Conservation (phyloP, 1,140 invertebrate species). For the Phocides pigmalion region DNA sequence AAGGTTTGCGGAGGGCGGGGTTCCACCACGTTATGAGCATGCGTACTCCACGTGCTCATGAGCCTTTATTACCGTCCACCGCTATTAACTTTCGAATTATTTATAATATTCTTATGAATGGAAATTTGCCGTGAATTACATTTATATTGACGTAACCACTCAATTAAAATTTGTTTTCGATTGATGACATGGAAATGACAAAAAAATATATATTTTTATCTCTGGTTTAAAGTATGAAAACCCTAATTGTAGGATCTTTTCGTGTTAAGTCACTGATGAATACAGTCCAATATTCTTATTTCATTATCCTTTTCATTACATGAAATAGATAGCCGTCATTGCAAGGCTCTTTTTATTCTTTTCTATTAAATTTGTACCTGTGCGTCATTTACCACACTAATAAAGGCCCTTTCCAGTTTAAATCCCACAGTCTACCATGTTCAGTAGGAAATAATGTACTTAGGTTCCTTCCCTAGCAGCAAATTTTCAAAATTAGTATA, state of each 20-base stretch:
- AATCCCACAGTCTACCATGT: constrained; percentile 39
- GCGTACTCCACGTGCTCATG: constrained; percentile 69
- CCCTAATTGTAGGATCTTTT: no score
- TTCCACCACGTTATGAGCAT: constrained; percentile 57
- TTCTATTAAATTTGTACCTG: not conserved
- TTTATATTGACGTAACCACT: not conserved
- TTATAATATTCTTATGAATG: not conserved
- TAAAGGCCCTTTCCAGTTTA: constrained; percentile 41
- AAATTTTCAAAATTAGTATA: no score
- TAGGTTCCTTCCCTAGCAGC: not conserved
- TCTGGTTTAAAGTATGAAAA: no score
- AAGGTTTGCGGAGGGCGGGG: constrained; percentile 20
- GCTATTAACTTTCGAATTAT: not conserved
- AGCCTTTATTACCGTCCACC: constrained; percentile 55
- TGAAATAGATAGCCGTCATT: no score
- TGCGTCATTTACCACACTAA: constrained; percentile 39
- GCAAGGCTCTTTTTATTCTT: not conserved
- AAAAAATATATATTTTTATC: no score
- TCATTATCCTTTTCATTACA: no score
- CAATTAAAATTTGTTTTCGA: not conserved
- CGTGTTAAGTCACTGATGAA: no score
- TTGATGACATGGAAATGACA: not conserved
- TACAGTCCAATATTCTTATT: no score
- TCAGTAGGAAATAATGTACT: constrained; percentile 33
- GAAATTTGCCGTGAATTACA: not conserved